Evolutionary conservation across 2,888 invertebrate species (phyloP).

Genomic region (Eremobia ochroleuca): DNA sequence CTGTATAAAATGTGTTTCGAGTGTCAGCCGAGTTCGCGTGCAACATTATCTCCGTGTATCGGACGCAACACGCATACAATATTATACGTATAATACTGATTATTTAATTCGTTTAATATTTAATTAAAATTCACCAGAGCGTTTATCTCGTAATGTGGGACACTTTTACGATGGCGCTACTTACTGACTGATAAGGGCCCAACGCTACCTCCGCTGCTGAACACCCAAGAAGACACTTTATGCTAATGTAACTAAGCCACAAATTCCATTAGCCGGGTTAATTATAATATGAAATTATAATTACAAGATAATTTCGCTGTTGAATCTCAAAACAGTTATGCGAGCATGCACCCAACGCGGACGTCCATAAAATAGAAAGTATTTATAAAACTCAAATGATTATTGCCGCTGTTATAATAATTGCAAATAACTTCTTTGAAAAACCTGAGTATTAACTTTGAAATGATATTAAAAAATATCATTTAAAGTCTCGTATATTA

Average conservation of each 20-base stretch:
- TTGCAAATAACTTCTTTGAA: constrained; percentile 74
- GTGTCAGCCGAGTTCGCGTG: constrained; percentile 81
- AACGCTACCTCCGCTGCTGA: constrained; percentile 77
- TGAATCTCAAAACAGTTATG: constrained; percentile 87
- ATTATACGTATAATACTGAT: constrained; percentile 90
- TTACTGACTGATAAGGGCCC: constrained; percentile 88
- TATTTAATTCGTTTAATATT: constrained; percentile 91
- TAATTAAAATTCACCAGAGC: constrained; percentile 90
- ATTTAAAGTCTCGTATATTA: constrained; percentile 81
- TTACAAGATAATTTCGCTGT: constrained; percentile 90
- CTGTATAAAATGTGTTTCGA: constrained; percentile 75
- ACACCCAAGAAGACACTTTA: constrained; percentile 88
- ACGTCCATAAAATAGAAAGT: constrained; percentile 85
- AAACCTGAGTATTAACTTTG: constrained; percentile 82
- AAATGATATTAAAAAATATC: constrained; percentile 89
- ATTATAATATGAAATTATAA: constrained; percentile 89
- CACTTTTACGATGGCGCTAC: constrained; percentile 90
- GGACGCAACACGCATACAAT: constrained; percentile 87
- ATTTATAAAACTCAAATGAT: constrained; percentile 81
- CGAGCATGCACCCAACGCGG: constrained; percentile 81
- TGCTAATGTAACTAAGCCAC: constrained; percentile 84
- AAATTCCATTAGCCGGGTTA: constrained; percentile 83
- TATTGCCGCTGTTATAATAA: constrained; percentile 75
- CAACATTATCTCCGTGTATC: constrained; percentile 83
- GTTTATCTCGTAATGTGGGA: constrained; percentile 91